Evolutionary conservation across 2,113 vertebrate species (phyloP), one percentile per base, ranked within the genome.

Genomic region (Paramisgurnus dabryanus): DNA sequence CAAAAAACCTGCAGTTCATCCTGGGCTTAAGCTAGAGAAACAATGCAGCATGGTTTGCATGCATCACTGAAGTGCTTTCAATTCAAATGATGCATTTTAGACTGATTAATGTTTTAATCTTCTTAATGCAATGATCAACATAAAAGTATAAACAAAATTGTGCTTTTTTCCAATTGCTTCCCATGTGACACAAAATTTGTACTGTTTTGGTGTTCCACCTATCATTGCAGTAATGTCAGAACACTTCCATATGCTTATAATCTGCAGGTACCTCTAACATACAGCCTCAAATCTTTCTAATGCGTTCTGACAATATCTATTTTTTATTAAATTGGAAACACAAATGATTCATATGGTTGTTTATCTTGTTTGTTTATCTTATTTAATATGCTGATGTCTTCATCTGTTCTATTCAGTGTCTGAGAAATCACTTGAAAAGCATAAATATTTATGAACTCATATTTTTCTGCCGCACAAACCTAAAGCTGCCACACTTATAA

Each of bases 321-420:
- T 58, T 68, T 47, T 12, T 68, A 43, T 73, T 13, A 7, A 41
- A 72, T 15, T 39, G 40, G 5, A 41, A 55, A 12, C 15, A 53
- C 50, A 53, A 53, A 53, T 15, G 50, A 53, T 53, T 53, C 50
- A 6, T 53, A 53, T 12, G 50, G 50, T 34, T 8, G 27, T 57
- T 71, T 70, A 57, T 40, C 69, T 40, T 55, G 1, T 64, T 22
- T 67, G n/a, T 15, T 45, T n/a, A 43, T 10, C 69, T 71, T n/a
- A 71, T 57, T 71, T 57, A 41, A 71, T 71, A 71, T 71, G 50
- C 34, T 71, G 69, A 71, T 71, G 69, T 71, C 69, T 71, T 71
- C 27, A 40, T 40, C 47, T 4, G 47, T 71, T 71, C 69, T 57
- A 1, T 73, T 43, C 40, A 45, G 39, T 27, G 41, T 72, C 58